phyloP scores from a whole-genome alignment of 2,797 vertebrate species.

The Coregonus sp. region DNA sequence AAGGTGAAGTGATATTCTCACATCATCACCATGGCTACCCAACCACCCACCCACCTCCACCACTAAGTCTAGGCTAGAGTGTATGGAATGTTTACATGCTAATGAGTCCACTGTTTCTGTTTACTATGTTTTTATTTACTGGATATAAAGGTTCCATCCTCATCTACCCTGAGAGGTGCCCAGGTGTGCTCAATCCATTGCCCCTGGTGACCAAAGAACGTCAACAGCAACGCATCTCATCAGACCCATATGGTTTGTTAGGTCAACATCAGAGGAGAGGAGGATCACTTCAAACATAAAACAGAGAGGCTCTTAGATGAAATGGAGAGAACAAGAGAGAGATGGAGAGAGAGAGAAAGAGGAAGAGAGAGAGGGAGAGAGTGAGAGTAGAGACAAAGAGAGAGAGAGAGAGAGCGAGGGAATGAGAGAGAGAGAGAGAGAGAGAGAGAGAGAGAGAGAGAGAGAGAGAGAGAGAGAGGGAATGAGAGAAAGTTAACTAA shows the following conservation, averaged over 20 bases:
- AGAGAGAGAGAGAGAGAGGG: too few relatives aligned
- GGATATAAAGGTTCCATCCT: constrained; percentile 19
- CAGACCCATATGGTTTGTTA: constrained; percentile 10
- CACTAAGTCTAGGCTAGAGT: not conserved
- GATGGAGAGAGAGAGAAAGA: not conserved
- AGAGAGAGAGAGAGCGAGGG: too few relatives aligned
- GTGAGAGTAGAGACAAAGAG: not conserved
- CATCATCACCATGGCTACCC: constrained; percentile 49
- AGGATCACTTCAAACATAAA: constrained; percentile 24
- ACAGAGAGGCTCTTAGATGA: not conserved
- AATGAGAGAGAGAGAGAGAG: not conserved
- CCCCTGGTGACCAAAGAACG: constrained; percentile 9
- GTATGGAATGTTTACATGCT: constrained; percentile 35
- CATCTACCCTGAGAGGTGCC: constrained; percentile 16
- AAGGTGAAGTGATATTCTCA: constrained; percentile 28
- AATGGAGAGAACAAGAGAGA: not conserved
- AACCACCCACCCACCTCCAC: not conserved
- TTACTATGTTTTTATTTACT: constrained; percentile 21
- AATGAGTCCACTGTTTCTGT: constrained; percentile 20
- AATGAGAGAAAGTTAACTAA: too few relatives aligned
- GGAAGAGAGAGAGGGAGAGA: not conserved
- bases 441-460: not conserved
- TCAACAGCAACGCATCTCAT: not conserved
- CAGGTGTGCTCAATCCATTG: constrained; percentile 22
- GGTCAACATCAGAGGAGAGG: constrained; percentile 20